Base-by-base conservation (phyloP, 2,113 vertebrate genomes). In the Zosterops pallidus region DNA sequence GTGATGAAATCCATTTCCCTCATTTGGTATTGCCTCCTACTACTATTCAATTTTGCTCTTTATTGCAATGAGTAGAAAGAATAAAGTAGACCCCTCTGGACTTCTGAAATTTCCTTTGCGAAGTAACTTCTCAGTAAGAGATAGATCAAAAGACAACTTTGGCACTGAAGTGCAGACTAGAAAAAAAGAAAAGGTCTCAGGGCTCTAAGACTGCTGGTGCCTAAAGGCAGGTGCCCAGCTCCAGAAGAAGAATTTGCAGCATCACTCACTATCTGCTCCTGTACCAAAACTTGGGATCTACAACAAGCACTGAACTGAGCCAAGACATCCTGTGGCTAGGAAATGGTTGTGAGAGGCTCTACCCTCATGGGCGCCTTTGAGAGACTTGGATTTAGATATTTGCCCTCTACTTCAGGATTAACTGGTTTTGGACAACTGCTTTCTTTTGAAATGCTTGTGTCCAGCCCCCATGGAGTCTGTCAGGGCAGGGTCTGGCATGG, bases 231-330 rank as follows among this genome's bases (percentile, higher is more conserved):
- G 14, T 85, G 24, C 5, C 14, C 15, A 75, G 39, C 9, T 71
- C 23, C 67, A 59, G n/a, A 7, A 70, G 25, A 44, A 83, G 21
- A 60, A 28, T 68, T 60, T 2, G 11, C 35, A 71, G 11, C 22
- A 56, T 9, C 8, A 11, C 6, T 63, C 20, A 23, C 26, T 2
- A 0, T 21, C 15, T 10, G 9, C 1, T 78, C 9, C 31, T 3
- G 0, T 59, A 57, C 9, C 15, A 57, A 81, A 39, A 63, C 2
- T 18, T 46, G 35, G 20, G 52, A 69, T 37, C 18, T 42, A 18
- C 29, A 55, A 31, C 35, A 52, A 24, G 5, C 24, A 39, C 5
- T 12, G 44, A 86, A 74, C 16, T 0, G 0, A 78, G 3, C 9
- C 1, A 14, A 46, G 74, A 87, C 23, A 35, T 39, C 35, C 18